Evolutionary conservation across 2,113 vertebrate species (phyloP).

Genomic region (Apus apus): DNA sequence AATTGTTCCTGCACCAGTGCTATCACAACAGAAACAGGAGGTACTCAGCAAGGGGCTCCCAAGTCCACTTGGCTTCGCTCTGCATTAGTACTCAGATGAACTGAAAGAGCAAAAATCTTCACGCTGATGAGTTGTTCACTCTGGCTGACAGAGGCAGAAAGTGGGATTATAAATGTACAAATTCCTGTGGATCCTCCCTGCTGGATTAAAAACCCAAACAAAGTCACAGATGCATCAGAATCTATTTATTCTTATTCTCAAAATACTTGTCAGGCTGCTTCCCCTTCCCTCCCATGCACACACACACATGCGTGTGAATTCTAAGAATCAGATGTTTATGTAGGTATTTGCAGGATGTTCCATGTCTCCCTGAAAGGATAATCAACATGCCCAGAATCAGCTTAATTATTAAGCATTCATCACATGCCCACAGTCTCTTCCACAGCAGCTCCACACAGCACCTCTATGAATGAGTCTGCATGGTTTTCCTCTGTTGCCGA

Average conservation of each 20-base stretch:
- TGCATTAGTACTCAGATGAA: neutral
- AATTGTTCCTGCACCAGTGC: neutral
- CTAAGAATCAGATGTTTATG: conserved; percentile 43
- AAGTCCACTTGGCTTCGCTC: neutral
- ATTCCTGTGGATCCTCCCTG: neutral
- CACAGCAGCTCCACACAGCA: neutral
- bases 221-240: neutral
- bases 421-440: conserved; percentile 1
- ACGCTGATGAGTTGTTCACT: neutral
- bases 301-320: neutral
- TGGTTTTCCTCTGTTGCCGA: neutral
- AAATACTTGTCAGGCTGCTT: neutral
- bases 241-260: conserved; percentile 11
- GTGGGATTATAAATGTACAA: neutral
- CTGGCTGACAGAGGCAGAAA: neutral
- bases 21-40: neutral
- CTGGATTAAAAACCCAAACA: neutral
- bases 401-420: conserved; percentile 54
- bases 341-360: conserved; percentile 42
- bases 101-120: neutral
- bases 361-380: conserved; percentile 32
- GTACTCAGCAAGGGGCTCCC: neutral
- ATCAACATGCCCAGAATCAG: conserved; percentile 31
- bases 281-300: neutral
- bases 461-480: conserved; percentile 7